Base-by-base conservation (phyloP, 2,113 vertebrate genomes). In the Myrmecobius fasciatus region DNA sequence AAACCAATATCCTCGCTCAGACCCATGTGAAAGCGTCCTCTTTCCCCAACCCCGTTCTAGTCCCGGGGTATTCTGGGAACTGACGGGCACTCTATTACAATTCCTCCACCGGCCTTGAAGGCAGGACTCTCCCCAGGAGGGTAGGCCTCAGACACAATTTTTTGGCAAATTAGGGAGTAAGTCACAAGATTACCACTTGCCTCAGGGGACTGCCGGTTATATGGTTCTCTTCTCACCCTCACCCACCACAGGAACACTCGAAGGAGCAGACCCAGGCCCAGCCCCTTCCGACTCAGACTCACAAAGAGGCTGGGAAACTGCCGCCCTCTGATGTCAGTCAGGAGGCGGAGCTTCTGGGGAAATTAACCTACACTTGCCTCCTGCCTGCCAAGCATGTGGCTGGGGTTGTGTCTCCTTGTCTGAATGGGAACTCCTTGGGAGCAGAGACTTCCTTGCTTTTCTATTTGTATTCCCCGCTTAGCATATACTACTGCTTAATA, bases 171-270 rank as follows among this genome's bases (percentile, higher is more conserved):
- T 4, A 12, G 11, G 31, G 28, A 31, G 3, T 2, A 8, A 56
- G 54, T 0, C 49, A 51, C 49, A 25, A 28, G 9, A 56, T 14
- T 31, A 67, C 20, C 3, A 0, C 0, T 14, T 51, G 9, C 11
- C 28, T 3, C 11, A 36, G 28, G 8, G 9, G 10, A 60, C 0
- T 9, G 36, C 60, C 0, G 1, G 12, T 67, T 28, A 60, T 0
- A 17, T 31, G 56, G 17, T n/a, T n/a, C 12, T 31, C 56, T 67
- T n/a, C 60, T 14, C 4, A n/a, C 12, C 60, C 14, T 36, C 60
- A 14, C 31, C 60, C 36, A 5, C 60, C 10, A 0, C 10, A 9
- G 0, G 0, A 1, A 67, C 28, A 3, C 31, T 31, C 56, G 2
- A 36, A 25, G 53, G 25, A 54, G 53, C 53, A 54, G 25, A 10